Conservation (phyloP, 2,113 vertebrate species). For the Macquaria australasica region DNA sequence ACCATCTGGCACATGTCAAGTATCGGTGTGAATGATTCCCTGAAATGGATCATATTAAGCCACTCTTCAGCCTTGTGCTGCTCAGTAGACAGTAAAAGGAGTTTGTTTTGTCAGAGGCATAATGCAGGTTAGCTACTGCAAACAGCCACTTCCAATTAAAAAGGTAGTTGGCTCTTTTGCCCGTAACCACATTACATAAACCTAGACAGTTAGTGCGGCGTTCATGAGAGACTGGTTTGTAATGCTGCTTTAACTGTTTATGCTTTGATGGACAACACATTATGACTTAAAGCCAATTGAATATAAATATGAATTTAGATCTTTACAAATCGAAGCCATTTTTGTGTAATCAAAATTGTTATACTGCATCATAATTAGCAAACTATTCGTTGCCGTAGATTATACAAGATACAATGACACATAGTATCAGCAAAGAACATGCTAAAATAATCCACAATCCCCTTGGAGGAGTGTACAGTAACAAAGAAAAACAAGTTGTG, state of each 20-base stretch:
- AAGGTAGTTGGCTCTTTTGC: not conserved
- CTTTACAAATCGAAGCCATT: not conserved
- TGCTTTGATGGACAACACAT: slow-evolving; percentile 1
- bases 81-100: not conserved
- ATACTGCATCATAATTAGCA: not conserved
- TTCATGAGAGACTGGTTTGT: not conserved
- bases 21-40: not conserved
- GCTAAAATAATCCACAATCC: not conserved
- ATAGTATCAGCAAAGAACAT: not conserved
- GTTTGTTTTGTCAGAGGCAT: not conserved
- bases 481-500: not conserved
- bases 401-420: not conserved
- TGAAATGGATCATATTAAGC: not conserved
- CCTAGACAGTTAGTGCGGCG: not conserved
- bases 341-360: slow-evolving; percentile 6
- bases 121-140: slow-evolving; percentile 1
- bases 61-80: not conserved
- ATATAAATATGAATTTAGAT: not conserved
- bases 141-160: not conserved
- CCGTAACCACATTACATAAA: not conserved
- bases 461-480: slow-evolving; percentile 15
- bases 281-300: not conserved
- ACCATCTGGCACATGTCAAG: slow-evolving; percentile 1
- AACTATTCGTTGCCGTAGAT: not conserved
- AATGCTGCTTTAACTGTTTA: not conserved